Conservation (phyloP, 2,113 vertebrate species). For the Atrichornis clamosus region DNA sequence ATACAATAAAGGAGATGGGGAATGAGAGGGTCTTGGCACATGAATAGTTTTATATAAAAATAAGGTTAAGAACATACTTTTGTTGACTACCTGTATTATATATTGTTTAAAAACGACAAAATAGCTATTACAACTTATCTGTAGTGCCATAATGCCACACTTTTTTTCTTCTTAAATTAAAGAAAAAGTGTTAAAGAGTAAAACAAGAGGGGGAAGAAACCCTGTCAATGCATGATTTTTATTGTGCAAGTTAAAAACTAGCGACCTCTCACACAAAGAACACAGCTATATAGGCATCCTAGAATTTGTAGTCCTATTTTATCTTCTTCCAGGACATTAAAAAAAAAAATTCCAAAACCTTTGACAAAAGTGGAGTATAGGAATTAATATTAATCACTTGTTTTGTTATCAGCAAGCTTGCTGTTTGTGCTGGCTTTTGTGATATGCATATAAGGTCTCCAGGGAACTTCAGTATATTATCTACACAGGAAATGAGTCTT, state of each 20-base stretch:
- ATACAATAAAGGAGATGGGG: not conserved
- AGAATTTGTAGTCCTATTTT: conserved; percentile 23
- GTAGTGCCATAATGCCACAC: not conserved
- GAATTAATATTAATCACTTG: conserved; percentile 73
- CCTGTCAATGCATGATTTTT: not conserved
- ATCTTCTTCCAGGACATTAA: conserved; percentile 19
- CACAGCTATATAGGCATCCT: not conserved
- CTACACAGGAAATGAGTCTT: conserved; percentile 28
- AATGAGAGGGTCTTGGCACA: not conserved
- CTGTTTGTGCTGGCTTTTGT: conserved; percentile 60
- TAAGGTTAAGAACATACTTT: not conserved
- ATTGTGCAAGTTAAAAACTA: not conserved
- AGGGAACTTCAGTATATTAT: conserved; percentile 12
- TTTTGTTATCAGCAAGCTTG: conserved; percentile 57
- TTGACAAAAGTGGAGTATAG: conserved; percentile 29
- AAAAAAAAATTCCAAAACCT: conserved; percentile 26
- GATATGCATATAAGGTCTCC: conserved; percentile 52
- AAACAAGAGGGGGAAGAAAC: not conserved
- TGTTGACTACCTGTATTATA: not conserved
- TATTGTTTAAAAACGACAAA: not conserved
- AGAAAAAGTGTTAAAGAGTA: not conserved
- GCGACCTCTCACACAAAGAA: not conserved
- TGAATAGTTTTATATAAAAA: not conserved
- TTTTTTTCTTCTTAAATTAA: not conserved
- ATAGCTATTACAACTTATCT: not conserved